These are phyloP conservation scores for Idris sp. DNA, from an alignment of 1,140 invertebrate species.

Conservation along the genomic window DNA sequence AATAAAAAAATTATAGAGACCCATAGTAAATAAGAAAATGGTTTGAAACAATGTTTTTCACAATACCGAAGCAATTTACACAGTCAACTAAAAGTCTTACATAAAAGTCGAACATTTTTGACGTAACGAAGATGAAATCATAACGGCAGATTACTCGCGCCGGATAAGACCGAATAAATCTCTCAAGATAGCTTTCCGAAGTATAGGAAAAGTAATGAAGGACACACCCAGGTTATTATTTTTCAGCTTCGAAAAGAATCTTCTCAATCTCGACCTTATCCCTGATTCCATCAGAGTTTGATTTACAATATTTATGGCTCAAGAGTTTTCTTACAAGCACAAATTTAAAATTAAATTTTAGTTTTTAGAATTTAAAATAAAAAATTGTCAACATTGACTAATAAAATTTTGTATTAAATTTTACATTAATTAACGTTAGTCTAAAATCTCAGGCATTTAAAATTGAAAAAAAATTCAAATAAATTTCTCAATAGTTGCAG, in stretches of 20 bases:
- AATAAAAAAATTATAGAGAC: no score
- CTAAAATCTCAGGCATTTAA: no score
- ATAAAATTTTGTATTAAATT: no score
- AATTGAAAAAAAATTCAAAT: no score
- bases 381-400: no score
- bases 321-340: no score
- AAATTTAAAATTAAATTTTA: no score
- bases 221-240: conserved; percentile 32
- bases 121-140: conserved; percentile 30
- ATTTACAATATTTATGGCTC: conserved; percentile 30
- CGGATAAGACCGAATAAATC: conserved; percentile 34
- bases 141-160: conserved; percentile 8
- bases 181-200: conserved; percentile 22
- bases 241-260: conserved; percentile 10
- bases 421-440: no score
- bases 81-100: conserved; percentile 4
- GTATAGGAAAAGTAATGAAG: conserved; percentile 23
- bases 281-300: conserved; percentile 28
- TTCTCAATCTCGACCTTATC: conserved; percentile 25
- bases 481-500: no score
- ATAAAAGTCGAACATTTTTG: conserved; percentile 5
- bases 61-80: conserved; percentile 4
- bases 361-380: no score
- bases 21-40: not conserved
- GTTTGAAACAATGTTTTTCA: conserved; percentile 1